Evolutionary conservation across 2,797 vertebrate species (phyloP).

Genomic region (Eulemur mongoz): DNA sequence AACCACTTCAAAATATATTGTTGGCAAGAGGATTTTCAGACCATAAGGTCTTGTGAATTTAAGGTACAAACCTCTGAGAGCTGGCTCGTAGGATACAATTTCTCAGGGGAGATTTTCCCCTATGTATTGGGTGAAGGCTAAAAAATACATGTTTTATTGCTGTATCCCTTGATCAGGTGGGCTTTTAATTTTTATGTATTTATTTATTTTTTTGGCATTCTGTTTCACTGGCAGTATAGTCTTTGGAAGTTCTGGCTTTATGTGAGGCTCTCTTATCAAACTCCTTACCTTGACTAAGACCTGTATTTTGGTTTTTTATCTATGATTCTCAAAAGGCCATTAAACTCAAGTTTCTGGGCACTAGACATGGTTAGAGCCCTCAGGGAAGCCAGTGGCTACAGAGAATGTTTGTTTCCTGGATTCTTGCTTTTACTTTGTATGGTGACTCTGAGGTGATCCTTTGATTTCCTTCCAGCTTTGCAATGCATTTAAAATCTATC

Average conservation of each 20-base stretch:
- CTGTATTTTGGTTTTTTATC: neutral
- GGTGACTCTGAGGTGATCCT: neutral
- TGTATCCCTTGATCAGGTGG: neutral
- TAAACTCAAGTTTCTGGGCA: neutral
- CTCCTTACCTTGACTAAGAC: neutral
- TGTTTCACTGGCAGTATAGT: neutral
- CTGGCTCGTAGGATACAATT: neutral
- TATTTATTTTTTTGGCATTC: neutral
- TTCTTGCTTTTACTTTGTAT: neutral
- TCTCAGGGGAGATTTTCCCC: neutral
- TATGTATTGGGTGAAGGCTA: neutral
- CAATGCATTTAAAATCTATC: constrained; percentile 26
- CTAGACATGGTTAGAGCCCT: neutral
- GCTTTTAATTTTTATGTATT: neutral
- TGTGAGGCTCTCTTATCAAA: neutral
- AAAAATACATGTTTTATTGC: neutral
- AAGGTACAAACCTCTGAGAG: neutral
- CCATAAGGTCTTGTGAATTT: neutral
- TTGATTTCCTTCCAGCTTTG: neutral
- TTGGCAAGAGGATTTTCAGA: neutral
- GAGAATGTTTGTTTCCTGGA: neutral
- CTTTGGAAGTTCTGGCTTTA: neutral
- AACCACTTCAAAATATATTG: neutral
- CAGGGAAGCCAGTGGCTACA: neutral
- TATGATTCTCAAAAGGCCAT: neutral